These are phyloP conservation scores for Tetramorium parvispinum DNA, from an alignment of 1,140 invertebrate genomes.

Conservation along the genomic window DNA sequence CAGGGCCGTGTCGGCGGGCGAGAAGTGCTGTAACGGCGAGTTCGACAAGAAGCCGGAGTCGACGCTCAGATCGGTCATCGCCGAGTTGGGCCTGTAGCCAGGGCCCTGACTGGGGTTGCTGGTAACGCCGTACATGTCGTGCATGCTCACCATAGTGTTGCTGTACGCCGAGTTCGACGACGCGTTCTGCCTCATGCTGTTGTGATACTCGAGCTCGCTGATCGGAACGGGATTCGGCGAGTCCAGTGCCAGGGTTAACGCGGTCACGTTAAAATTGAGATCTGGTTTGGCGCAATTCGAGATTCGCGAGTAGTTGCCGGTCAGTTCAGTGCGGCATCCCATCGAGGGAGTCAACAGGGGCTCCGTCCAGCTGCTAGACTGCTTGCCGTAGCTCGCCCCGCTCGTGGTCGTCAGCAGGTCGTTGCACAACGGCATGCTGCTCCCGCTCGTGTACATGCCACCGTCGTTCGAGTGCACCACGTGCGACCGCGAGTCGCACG, in stretches of 20 bases:
- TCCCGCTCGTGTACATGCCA: constrained; percentile 64
- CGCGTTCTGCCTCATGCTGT: constrained; percentile 71
- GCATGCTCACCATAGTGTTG: constrained; percentile 74
- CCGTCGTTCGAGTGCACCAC: constrained; percentile 56
- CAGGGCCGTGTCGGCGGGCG: constrained; percentile 77
- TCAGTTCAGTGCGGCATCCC: constrained; percentile 76
- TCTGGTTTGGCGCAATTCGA: constrained; percentile 76
- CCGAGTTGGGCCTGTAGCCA: constrained; percentile 78
- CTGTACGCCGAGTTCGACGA: constrained; percentile 66
- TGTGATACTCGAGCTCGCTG: constrained; percentile 78
- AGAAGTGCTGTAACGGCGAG: constrained; percentile 82
- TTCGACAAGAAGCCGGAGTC: constrained; percentile 83
- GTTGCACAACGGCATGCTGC: constrained; percentile 74
- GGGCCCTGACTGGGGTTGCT: constrained; percentile 67
- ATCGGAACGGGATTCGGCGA: constrained; percentile 72
- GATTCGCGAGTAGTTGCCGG: constrained; percentile 79
- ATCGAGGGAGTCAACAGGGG: constrained; percentile 58
- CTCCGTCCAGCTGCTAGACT: constrained; percentile 80
- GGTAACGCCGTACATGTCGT: constrained; percentile 77
- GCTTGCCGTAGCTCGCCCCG: constrained; percentile 73
- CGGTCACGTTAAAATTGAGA: constrained; percentile 81
- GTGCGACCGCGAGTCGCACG: constrained; percentile 64
- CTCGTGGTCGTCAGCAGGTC: constrained; percentile 75
- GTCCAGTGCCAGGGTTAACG: constrained; percentile 74
- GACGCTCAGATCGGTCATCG: constrained; percentile 82